Percentiles rank a stretch among this genome's conserved stretches.
Evolutionary conservation across 2,113 vertebrate genomes (phyloP).

Genomic region (Herpailurus yagouaroundi): DNA sequence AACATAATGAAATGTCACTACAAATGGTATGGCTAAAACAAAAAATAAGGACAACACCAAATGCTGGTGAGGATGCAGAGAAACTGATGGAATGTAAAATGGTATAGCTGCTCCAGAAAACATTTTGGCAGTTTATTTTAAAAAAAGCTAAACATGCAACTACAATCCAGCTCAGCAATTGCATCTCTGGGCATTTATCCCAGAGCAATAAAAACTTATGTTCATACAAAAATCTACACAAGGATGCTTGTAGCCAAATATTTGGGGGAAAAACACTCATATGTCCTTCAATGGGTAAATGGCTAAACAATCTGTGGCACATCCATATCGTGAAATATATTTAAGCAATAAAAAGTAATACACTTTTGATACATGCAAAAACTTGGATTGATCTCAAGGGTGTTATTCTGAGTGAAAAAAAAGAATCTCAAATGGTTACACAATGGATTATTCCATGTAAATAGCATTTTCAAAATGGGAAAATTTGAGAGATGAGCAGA

Average conservation of each 20-base stretch:
- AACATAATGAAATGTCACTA: not conserved
- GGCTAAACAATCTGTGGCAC: not conserved
- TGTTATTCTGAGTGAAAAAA: not conserved
- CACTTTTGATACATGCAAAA: not conserved
- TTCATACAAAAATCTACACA: conserved; percentile 19
- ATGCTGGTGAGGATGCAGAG: not conserved
- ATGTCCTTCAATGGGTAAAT: not conserved
- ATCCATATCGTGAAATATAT: not conserved
- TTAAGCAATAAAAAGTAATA: conserved; percentile 2
- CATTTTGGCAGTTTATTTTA: not conserved
- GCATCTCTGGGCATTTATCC: conserved; percentile 3
- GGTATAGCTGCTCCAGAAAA: not conserved
- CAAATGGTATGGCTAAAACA: not conserved
- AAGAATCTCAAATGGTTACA: not conserved
- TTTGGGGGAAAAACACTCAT: not conserved
- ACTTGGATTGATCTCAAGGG: not conserved
- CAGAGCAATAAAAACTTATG: conserved; percentile 25
- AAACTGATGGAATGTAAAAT: not conserved
- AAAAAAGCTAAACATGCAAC: not conserved
- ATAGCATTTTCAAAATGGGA: conserved; percentile 12
- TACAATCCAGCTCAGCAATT: not conserved
- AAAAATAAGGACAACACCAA: not conserved
- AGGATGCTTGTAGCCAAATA: conserved; percentile 25
- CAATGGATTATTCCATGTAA: not conserved
- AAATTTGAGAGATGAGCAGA: conserved; percentile 7